Evolutionary conservation across 1,140 invertebrate species (phyloP).

Genomic region (Meteorus sp.): DNA sequence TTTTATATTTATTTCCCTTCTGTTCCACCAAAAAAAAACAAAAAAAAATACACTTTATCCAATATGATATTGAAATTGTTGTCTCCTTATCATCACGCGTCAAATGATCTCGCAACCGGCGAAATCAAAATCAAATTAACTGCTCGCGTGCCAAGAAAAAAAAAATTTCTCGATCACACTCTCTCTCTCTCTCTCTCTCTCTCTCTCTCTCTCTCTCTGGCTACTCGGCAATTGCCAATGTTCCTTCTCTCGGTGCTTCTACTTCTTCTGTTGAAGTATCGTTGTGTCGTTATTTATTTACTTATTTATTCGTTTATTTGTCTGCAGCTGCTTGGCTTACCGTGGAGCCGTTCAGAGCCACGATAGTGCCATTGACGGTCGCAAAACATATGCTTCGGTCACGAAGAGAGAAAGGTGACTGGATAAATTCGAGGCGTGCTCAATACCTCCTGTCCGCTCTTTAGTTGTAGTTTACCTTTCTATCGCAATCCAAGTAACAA

Average conservation of each 20-base stretch:
- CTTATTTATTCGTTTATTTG: too few relatives aligned
- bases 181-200: conserved; percentile 1
- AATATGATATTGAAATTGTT: too few relatives aligned
- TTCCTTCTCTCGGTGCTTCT: too few relatives aligned
- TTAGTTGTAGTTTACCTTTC: conserved; percentile 33
- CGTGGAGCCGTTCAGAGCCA: conserved; percentile 19
- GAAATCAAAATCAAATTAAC: background rate
- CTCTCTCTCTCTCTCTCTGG: background rate
- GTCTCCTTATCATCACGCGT: too few relatives aligned
- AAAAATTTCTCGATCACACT: conserved; percentile 11
- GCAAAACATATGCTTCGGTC: conserved; percentile 36
- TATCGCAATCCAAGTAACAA: conserved; percentile 35
- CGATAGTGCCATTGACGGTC: conserved; percentile 31
- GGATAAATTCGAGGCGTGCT: conserved; percentile 42
- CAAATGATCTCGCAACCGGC: background rate
- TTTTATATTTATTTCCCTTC: too few relatives aligned
- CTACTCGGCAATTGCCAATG: too few relatives aligned
- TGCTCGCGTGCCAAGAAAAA: conserved; percentile 3
- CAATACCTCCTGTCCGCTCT: conserved; percentile 32
- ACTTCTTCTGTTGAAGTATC: too few relatives aligned
- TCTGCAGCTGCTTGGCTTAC: conserved; percentile 9
- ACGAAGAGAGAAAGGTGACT: conserved; percentile 56
- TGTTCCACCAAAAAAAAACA: background rate
- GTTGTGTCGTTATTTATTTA: too few relatives aligned
- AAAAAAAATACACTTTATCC: background rate